Base-by-base conservation (phyloP, 2,797 vertebrate species). In the Discoglossus pictus region DNA sequence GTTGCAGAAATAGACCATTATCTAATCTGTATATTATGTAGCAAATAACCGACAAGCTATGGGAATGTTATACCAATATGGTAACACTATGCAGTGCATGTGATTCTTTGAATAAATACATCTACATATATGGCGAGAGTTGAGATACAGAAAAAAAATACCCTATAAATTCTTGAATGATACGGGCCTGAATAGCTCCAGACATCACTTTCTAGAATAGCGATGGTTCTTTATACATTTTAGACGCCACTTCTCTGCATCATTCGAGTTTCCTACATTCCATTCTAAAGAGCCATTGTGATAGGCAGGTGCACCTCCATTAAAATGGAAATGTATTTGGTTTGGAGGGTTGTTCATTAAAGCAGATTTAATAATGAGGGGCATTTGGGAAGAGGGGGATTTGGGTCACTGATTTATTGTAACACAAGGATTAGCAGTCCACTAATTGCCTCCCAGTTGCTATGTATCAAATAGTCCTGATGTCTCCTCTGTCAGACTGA, bases 391-490 rank as follows among this genome's bases (percentile, higher is more conserved):
- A 74, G 65, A 73, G 73, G 59, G 73, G 77, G 69, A 79, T 74
- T 56, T 64, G 74, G 78, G 78, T 83, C 81, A 73, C 67, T 78
- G 81, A 72, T 76, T 80, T 78, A 71, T 76, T 78, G 73, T 66
- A 58, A 16, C 44, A 58, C 51, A 59, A 75, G 77, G 68, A 79
- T 79, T 78, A 69, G 78, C 44, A 3, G 66, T 46, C 55, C 18
- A 18, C 77, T 83, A 85, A 84, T 82, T 83, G 81, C 78, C 80
- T 27, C 67, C 74, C 76, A 69, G 68, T 72, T 16, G 7, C 61
- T 53, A 39, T 58, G 60, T 75, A 68, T 78, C 74, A 70, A 56
- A 66, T 7, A 50, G 3, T 1, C 44, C 53, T 51, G 71, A 48
- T 59, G 59, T 46, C 40, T 53, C 34, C 12, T 50, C 55, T 59